Evolutionary conservation across 2,113 vertebrate genomes (phyloP).

Genomic region (Gymnocephalus cernua): DNA sequence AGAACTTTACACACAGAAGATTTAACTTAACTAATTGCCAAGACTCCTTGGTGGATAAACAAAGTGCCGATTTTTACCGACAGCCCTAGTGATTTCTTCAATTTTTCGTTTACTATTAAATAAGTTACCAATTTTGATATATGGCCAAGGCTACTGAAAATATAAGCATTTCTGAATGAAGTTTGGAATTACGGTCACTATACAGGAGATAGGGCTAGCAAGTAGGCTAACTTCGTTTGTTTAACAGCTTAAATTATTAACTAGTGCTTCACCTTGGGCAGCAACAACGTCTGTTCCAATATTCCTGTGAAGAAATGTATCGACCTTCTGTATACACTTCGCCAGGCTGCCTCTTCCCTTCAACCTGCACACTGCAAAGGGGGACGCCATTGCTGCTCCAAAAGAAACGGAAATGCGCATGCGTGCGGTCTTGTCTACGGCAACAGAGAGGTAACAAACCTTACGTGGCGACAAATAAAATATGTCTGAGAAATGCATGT

Average conservation of each 20-base stretch:
- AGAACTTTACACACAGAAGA: not conserved
- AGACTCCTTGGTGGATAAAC: not conserved
- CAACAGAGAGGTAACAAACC: constrained; percentile 9
- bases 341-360: constrained; percentile 40
- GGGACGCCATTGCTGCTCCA: constrained; percentile 79
- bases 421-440: constrained; percentile 68
- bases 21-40: not conserved
- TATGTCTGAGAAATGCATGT: not conserved
- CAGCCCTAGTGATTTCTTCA: not conserved
- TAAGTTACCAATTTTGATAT: accelerated
- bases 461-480: not conserved
- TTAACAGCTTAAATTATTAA: constrained; percentile 31
- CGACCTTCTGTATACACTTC: constrained; percentile 38
- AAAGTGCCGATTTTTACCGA: not conserved
- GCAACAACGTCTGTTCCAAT: constrained; percentile 44
- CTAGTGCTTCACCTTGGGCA: constrained; percentile 42
- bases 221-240: not conserved
- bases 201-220: not conserved
- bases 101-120: not conserved
- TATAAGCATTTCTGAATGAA: not conserved
- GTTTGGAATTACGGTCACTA: not conserved
- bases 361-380: constrained; percentile 72
- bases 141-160: not conserved
- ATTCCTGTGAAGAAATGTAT: constrained; percentile 45
- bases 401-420: constrained; percentile 42